phyloP scores from a whole-genome alignment of 2,888 invertebrate species.

The Orchesellides sinensis region DNA sequence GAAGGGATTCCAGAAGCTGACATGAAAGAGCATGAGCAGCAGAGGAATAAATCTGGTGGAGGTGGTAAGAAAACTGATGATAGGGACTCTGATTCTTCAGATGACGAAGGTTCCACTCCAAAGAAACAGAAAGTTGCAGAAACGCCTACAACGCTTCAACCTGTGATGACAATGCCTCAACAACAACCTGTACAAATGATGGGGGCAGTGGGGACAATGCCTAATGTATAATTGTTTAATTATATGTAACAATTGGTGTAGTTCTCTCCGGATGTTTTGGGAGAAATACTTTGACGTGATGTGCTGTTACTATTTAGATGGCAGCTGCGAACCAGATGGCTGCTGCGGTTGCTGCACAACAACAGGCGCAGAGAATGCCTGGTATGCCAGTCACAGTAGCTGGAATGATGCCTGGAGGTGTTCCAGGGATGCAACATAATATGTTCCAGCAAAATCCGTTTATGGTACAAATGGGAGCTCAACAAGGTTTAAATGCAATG shows the following conservation, averaged over 20 bases:
- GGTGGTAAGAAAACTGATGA: slow-evolving; percentile 55
- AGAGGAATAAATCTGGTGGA: slow-evolving; percentile 79
- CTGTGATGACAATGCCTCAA: slow-evolving; percentile 65
- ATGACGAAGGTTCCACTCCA: slow-evolving; percentile 72
- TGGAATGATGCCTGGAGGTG: slow-evolving; percentile 58
- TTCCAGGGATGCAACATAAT: slow-evolving; percentile 56
- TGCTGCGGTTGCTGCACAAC: slow-evolving; percentile 83
- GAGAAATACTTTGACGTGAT: too few relatives aligned
- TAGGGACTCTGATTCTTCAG: slow-evolving; percentile 72
- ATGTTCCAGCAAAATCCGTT: slow-evolving; percentile 62
- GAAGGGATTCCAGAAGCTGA: slow-evolving; percentile 99
- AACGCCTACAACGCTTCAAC: slow-evolving; percentile 51
- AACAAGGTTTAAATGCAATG: slow-evolving; percentile 57
- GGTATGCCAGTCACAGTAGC: slow-evolving; percentile 65
- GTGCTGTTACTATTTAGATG: slow-evolving; percentile 35
- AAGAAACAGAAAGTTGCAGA: slow-evolving; percentile 67
- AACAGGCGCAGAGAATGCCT: slow-evolving; percentile 65
- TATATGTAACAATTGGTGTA: not conserved
- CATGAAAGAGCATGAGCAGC: slow-evolving; percentile 94
- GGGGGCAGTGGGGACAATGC: slow-evolving; percentile 26
- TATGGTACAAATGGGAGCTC: slow-evolving; percentile 46
- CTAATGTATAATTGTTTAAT: slow-evolving; percentile 30
- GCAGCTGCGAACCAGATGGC: slow-evolving; percentile 53
- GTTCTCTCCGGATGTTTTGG: too few relatives aligned
- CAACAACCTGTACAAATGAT: slow-evolving; percentile 55